Percentiles rank a stretch among this genome's conserved stretches.
Evolutionary conservation across 2,888 invertebrate species (phyloP).

Genomic region (Palloptera scutellata): DNA sequence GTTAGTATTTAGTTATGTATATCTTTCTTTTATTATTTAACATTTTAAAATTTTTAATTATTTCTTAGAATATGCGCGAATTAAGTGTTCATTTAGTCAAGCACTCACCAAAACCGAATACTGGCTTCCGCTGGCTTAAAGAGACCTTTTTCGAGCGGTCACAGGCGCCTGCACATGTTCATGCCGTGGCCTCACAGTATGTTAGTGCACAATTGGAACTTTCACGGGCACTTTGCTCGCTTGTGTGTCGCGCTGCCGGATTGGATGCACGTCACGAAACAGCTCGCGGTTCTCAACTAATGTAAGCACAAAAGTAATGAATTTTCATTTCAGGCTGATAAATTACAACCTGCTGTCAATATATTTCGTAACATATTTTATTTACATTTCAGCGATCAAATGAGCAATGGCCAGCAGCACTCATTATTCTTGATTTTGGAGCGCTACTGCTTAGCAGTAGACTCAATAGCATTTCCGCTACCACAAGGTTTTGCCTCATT

Average conservation of each 20-base stretch:
- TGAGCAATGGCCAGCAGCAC: slow-evolving; percentile 74
- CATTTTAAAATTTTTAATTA: neutral
- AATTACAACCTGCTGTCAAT: neutral
- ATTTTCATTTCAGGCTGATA: neutral
- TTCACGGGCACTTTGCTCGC: slow-evolving; percentile 78
- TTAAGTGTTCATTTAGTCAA: slow-evolving; percentile 84
- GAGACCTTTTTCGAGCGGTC: slow-evolving; percentile 64
- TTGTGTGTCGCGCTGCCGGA: slow-evolving; percentile 74
- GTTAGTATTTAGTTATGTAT: slow-evolving; percentile 63
- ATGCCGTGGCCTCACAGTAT: slow-evolving; percentile 82
- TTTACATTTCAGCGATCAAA: slow-evolving; percentile 70
- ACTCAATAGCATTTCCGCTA: slow-evolving; percentile 81
- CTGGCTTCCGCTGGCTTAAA: slow-evolving; percentile 64
- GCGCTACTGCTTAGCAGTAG: slow-evolving; percentile 81
- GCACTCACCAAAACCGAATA: slow-evolving; percentile 66
- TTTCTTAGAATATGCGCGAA: slow-evolving; percentile 78
- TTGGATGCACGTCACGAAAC: slow-evolving; percentile 74
- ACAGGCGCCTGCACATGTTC: slow-evolving; percentile 76
- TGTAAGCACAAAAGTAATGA: slow-evolving; percentile 67
- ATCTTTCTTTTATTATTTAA: neutral
- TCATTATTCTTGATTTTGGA: slow-evolving; percentile 81
- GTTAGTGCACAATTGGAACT: slow-evolving; percentile 84
- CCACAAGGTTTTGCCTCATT: slow-evolving; percentile 90
- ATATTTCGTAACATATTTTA: too few relatives aligned
- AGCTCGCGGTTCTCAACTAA: slow-evolving; percentile 79